Evolutionary conservation across 2,113 vertebrate genomes (phyloP).

Genomic region (Oplegnathus fasciatus): DNA sequence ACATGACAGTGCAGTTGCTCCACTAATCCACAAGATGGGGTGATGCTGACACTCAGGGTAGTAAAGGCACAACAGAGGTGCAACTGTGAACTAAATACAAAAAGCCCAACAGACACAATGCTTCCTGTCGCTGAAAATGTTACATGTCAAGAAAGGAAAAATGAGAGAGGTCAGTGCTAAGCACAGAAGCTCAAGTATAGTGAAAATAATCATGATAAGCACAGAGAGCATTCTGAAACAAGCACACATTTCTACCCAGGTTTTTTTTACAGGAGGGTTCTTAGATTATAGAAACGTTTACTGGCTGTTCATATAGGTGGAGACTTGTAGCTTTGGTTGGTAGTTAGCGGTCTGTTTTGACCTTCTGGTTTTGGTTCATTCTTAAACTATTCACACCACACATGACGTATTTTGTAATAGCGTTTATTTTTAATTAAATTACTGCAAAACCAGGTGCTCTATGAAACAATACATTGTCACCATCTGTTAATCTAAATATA

Average conservation of each 20-base stretch:
- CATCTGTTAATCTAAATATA: constrained; percentile 24
- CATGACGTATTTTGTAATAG: background rate
- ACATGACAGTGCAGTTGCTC: constrained; percentile 37
- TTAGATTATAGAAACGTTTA: background rate
- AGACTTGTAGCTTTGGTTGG: background rate
- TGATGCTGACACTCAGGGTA: constrained; percentile 44
- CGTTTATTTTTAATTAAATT: constrained; percentile 20
- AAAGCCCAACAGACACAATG: constrained; percentile 8
- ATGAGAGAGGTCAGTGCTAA: background rate
- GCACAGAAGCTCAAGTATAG: constrained; percentile 21
- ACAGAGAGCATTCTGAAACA: constrained; percentile 34
- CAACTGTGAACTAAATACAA: constrained; percentile 25
- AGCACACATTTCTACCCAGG: constrained; percentile 51
- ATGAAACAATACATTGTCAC: constrained; percentile 24
- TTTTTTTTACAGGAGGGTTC: constrained; percentile 8
- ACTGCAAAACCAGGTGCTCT: constrained; percentile 59
- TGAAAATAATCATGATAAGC: background rate
- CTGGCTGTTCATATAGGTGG: background rate
- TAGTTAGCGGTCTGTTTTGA: background rate
- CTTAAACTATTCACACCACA: constrained; percentile 4
- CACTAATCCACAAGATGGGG: constrained; percentile 56
- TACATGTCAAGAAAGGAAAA: background rate
- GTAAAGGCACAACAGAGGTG: constrained; percentile 20
- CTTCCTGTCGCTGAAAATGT: background rate
- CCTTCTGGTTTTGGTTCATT: background rate